Evolutionary conservation across 2,113 vertebrate species (phyloP), one percentile per base, ranked within the genome.

Genomic region (Eptatretus burgeri): DNA sequence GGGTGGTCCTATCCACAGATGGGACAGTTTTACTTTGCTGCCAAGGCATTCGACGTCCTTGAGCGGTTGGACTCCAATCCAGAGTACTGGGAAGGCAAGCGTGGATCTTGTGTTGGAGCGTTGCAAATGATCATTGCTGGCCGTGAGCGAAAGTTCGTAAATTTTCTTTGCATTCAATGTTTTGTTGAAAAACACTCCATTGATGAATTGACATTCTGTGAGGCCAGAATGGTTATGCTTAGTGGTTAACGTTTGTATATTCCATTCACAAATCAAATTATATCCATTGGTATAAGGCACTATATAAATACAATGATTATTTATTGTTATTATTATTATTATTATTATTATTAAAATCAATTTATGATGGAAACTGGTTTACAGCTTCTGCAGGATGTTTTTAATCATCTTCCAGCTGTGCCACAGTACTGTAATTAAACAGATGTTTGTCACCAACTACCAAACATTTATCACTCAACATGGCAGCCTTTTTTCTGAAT

Each of bases 121-220:
- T 98, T 98, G 72, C 89, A 96, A 72, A 84, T 91, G 74, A 86
- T 96, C 64, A 69, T 98, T 66, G 89, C 89, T 65, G 83, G 85
- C 52, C 77, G 77, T 71, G 85, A 98, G 71, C 76, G 85, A 56
- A 89, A 82, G 91, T 98, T 78, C 66, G 80, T 64, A 20, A 10
- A 60, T 60, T 17, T 13, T 60, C 56, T 17, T 12, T 20, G 20
- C 56, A 60, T 11, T 17, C 2, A 56, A 60, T 17, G n/a, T 17
- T 17, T 60, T 20, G 11, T 11, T 60, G 56, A 11, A 60, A 13
- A 60, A 10, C 56, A n/a, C 19, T 20, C 16, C 16, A 60, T 19
- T 60, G 13, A 60, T 12, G n/a, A 13, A 60, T 17, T 20, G 56
- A n/a, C 20, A 11, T n/a, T 60, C 1, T n/a, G n/a, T 11, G 56